Conservation (phyloP, 2,113 vertebrate species). For the Canis aureus region DNA sequence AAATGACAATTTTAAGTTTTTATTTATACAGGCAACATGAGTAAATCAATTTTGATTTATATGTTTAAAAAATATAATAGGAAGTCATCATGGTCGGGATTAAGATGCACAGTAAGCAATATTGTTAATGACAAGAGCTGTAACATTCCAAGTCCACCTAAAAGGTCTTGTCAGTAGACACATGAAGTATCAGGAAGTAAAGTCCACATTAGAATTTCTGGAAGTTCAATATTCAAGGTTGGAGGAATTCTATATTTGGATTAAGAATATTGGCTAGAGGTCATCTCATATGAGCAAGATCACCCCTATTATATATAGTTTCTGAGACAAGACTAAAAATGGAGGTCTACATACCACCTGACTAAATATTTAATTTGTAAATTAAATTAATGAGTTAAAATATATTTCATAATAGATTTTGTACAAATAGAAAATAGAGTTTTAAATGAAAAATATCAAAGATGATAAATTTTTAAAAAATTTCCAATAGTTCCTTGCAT, state of each 20-base stretch:
- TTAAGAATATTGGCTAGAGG: not conserved
- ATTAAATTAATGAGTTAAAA: not conserved
- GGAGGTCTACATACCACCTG: not conserved
- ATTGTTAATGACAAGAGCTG: not conserved
- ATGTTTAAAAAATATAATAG: not conserved
- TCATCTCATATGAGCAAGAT: not conserved
- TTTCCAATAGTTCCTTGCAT: not conserved
- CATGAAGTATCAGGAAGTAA: not conserved
- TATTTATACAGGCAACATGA: not conserved
- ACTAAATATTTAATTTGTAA: not conserved
- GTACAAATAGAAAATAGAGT: not conserved
- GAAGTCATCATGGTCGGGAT: not conserved
- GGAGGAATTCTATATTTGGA: not conserved
- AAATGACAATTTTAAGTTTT: not conserved
- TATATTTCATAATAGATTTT: not conserved
- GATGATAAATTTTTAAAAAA: not conserved
- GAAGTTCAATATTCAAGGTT: not conserved
- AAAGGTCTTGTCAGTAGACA: not conserved
- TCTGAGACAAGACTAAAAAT: not conserved
- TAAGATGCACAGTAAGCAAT: not conserved
- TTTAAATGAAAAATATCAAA: not conserved
- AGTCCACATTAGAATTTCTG: not conserved
- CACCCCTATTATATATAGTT: not conserved
- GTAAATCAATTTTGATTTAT: not conserved
- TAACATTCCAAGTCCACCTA: not conserved